Evolutionary conservation across 2,888 invertebrate species (phyloP).

Genomic region (Coenonympha glycerion): DNA sequence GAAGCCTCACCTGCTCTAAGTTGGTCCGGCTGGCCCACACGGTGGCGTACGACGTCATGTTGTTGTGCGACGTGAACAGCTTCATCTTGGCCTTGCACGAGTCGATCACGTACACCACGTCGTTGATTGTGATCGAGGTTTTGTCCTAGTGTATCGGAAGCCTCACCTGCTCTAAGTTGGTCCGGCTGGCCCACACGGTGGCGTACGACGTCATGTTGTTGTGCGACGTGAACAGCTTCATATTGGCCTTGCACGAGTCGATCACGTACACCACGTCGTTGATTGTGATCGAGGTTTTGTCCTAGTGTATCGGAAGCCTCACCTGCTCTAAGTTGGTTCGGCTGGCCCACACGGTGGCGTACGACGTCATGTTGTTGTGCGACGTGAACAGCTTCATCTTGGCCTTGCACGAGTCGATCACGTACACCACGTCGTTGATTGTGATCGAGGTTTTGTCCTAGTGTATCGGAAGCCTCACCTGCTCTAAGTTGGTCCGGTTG

Average conservation of each 20-base stretch:
- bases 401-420: conserved; percentile 97
- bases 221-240: conserved; percentile 98
- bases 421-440: conserved; percentile 98
- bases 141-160: conserved; percentile 98
- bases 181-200: conserved; percentile 96
- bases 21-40: conserved; percentile 97
- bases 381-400: conserved; percentile 98
- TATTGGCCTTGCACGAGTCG: conserved; percentile 97
- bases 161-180: too few species aligned
- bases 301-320: conserved; percentile 97
- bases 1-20: conserved; percentile 94
- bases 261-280: conserved; percentile 99
- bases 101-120: conserved; percentile 98
- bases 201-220: conserved; percentile 99
- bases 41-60: conserved; percentile 98
- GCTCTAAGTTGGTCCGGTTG: too few species aligned
- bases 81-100: conserved; percentile 98
- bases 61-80: conserved; percentile 97
- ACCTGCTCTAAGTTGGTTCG: too few species aligned
- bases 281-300: conserved; percentile 98
- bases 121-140: conserved; percentile 98
- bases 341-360: conserved; percentile 97
- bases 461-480: conserved; percentile 97
- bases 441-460: conserved; percentile 99
- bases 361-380: conserved; percentile 99